These are phyloP conservation scores for Lasaia peninsularis DNA, from an alignment of 1,140 invertebrate species.

Conservation along the genomic window DNA sequence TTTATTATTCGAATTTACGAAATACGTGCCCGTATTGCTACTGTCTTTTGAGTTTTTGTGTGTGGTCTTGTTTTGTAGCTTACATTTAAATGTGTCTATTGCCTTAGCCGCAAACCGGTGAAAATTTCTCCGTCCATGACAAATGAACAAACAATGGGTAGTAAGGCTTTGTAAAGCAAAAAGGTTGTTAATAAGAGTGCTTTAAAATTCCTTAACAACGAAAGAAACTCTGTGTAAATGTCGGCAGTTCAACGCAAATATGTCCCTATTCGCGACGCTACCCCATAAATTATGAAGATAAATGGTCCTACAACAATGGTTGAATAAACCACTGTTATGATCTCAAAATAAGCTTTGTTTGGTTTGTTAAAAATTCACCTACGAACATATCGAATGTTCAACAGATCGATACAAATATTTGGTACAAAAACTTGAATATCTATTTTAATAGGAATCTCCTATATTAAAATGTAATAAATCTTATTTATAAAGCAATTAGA, in stretches of 20 bases:
- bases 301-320: conserved; percentile 68
- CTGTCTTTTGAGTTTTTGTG: background rate
- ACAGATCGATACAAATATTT: background rate
- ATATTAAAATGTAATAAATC: background rate
- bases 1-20: background rate
- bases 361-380: conserved; percentile 28
- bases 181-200: conserved; percentile 40
- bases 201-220: conserved; percentile 29
- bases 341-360: conserved; percentile 46
- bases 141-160: conserved; percentile 52
- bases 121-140: conserved; percentile 56
- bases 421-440: background rate
- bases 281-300: conserved; percentile 72
- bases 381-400: conserved; percentile 10
- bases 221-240: conserved; percentile 32
- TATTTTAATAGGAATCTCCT: background rate
- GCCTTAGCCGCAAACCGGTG: conserved; percentile 37
- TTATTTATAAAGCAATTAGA: background rate
- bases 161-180: conserved; percentile 46
- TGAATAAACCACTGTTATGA: conserved; percentile 66
- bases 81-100: conserved; percentile 4
- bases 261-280: conserved; percentile 62
- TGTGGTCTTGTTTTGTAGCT: conserved; percentile 19
- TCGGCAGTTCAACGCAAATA: conserved; percentile 53
- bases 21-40: background rate